These are phyloP conservation scores for Apis florea DNA, from an alignment of 1,140 invertebrate genomes.

Conservation along the genomic window DNA sequence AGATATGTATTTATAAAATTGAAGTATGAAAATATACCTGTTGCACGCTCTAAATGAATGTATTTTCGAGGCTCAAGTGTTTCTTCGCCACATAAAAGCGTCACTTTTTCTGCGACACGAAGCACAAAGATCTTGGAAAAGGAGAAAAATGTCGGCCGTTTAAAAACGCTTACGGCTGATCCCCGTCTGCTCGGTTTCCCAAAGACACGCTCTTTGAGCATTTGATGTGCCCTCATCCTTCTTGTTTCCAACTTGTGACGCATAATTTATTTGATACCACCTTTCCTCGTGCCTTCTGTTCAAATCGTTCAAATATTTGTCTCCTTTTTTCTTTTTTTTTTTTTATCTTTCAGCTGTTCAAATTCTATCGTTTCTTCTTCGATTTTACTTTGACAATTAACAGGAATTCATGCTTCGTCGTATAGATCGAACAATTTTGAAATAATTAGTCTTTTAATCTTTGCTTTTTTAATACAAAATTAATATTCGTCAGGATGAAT, in stretches of 20 bases:
- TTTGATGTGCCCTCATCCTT: neutral
- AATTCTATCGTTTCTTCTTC: neutral
- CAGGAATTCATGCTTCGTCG: neutral
- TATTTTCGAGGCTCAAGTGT: neutral
- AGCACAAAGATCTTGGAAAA: neutral
- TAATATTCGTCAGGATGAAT: too few species aligned
- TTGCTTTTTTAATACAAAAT: neutral
- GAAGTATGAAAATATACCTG: neutral
- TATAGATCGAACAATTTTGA: neutral
- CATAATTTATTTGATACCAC: neutral
- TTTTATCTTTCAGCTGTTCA: neutral
- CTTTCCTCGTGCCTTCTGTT: neutral
- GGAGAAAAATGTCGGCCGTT: neutral
- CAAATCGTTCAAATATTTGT: conserved; percentile 6
- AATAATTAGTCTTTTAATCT: neutral
- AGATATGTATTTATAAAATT: neutral
- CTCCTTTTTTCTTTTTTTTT: neutral
- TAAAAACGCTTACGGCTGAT: conserved; percentile 10
- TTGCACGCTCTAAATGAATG: neutral
- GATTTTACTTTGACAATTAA: too few species aligned
- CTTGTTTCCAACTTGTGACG: neutral
- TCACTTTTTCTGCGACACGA: neutral
- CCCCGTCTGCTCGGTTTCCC: neutral
- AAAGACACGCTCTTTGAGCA: conserved; percentile 1
- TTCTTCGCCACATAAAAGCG: neutral